Base-by-base conservation (phyloP, 2,113 vertebrate species). In the Gymnogyps californianus region DNA sequence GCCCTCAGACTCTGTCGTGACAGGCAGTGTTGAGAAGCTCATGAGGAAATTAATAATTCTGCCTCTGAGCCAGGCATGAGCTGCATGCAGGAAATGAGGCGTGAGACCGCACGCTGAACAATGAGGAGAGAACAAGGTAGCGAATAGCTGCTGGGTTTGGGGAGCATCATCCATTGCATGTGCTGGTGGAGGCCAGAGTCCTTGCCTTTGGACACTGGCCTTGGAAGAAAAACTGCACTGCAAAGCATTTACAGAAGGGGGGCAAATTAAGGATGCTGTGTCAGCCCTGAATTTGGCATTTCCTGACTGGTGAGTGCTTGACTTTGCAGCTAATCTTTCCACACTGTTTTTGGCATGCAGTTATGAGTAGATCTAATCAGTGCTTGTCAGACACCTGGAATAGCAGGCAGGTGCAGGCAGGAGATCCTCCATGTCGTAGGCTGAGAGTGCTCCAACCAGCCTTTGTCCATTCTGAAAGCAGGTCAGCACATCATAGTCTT, bases 11-110 rank as follows among this genome's bases (percentile, higher is more conserved):
- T 78, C 57, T 78, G 83, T 86, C 34, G 4, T 93, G 95, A 81
- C 86, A 90, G 92, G 88, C 79, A 34, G 76, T 4, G 64, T 69
- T 93, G 89, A 78, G 93, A 78, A 91, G 89, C 93, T 93, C 76
- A 70, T 20, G 61, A 93, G 89, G 90, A 92, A 94, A 94, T 97
- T 77, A 95, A 90, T 90, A 95, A 95, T 95, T 87, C 66, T 88
- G 85, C 72, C 83, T 80, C 57, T 90, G 90, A 90, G 96, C 52
- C 76, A 89, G 83, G 90, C 90, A 29, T 13, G 79, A 96, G 86
- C 32, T 1, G 64, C 8, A 2, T 86, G 85, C 94, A 86, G 94
- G 94, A 95, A 93, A 90, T 94, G 95, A 97, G 90, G 76, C 65
- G 2, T 67, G 95, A 92, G 88, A 47, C 72, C 90, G 66, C 86